phyloP scores from a whole-genome alignment of 1,140 invertebrate genomes.

The Drosophila santomea region DNA sequence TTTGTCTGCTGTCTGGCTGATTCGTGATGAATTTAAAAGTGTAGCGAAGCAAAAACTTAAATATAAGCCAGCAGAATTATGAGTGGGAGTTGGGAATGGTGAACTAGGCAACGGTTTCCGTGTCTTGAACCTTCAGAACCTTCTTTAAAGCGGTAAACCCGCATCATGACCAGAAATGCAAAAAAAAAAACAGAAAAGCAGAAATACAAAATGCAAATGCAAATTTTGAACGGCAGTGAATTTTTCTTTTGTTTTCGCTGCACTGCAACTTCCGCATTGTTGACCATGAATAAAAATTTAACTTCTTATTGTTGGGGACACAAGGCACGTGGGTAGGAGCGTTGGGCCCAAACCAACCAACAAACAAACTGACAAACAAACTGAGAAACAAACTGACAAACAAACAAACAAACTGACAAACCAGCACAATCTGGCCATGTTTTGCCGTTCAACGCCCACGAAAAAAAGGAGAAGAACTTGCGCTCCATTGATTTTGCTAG shows the following conservation, averaged over 20 bases:
- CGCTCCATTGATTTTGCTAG: conserved; percentile 66
- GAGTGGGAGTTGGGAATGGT: conserved; percentile 8
- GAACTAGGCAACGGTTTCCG: conserved; percentile 22
- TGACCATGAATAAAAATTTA: conserved; percentile 84
- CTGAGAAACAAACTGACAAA: too few relatives aligned
- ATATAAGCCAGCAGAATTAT: conserved; percentile 3
- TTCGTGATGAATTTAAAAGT: conserved; percentile 17
- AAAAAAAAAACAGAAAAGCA: neutral
- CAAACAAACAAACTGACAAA: neutral
- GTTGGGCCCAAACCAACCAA: conserved; percentile 12
- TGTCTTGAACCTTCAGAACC: conserved; percentile 25
- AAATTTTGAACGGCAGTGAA: conserved; percentile 68
- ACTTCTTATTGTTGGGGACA: conserved; percentile 74
- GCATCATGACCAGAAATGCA: conserved; percentile 55
- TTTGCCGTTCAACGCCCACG: conserved; percentile 39
- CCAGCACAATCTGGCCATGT: conserved; percentile 41
- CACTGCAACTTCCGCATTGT: conserved; percentile 80
- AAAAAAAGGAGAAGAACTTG: conserved; percentile 36
- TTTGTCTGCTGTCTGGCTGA: conserved; percentile 2
- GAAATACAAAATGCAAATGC: conserved; percentile 59
- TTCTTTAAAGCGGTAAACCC: conserved; percentile 49
- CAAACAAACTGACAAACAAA: conserved; percentile 9
- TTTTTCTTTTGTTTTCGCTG: conserved; percentile 75
- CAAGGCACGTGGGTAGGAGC: conserved; percentile 66
- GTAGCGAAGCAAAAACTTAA: neutral